Conservation (phyloP, 2,888 invertebrate genomes). For the Acleris cristana region DNA sequence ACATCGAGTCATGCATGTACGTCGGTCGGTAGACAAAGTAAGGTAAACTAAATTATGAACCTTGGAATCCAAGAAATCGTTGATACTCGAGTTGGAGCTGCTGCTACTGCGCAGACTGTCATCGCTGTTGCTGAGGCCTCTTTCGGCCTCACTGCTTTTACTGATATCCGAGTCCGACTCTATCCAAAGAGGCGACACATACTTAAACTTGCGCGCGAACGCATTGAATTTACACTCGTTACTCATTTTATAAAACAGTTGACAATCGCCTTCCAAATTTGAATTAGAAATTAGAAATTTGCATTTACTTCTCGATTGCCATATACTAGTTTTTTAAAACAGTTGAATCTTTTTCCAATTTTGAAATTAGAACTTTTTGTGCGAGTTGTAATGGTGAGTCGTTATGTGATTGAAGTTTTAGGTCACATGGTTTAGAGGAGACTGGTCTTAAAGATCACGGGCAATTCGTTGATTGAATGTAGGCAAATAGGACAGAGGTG, state of each 20-base stretch:
- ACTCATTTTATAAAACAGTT: conserved; percentile 31
- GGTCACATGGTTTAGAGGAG: conserved; percentile 29
- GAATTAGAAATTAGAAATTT: no score
- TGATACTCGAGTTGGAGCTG: conserved; percentile 71
- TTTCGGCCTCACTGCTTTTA: conserved; percentile 50
- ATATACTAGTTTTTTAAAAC: no score
- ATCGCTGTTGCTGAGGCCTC: conserved; percentile 54
- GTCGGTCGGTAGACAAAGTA: no score
- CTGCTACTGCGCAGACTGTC: conserved; percentile 65
- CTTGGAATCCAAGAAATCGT: conserved; percentile 78
- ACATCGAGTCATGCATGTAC: no score
- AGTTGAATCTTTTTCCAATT: conserved; percentile 1
- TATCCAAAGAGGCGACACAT: conserved; percentile 79
- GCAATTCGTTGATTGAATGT: conserved; percentile 63
- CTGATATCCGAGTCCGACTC: conserved; percentile 75
- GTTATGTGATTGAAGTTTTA: conserved; percentile 11
- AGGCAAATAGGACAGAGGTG: conserved; percentile 63
- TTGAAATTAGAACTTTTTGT: neutral
- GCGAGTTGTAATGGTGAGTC: neutral
- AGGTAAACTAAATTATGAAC: conserved; percentile 44
- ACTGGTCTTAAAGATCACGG: conserved; percentile 70
- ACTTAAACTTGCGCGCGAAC: conserved; percentile 76
- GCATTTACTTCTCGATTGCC: neutral
- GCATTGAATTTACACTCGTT: conserved; percentile 61
- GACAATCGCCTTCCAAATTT: conserved; percentile 3